A percentile compares a stretch with the other conserved stretches of the same genome.
Conservation (phyloP, 2,113 vertebrate genomes). For the Coptodon bakossiorum region DNA sequence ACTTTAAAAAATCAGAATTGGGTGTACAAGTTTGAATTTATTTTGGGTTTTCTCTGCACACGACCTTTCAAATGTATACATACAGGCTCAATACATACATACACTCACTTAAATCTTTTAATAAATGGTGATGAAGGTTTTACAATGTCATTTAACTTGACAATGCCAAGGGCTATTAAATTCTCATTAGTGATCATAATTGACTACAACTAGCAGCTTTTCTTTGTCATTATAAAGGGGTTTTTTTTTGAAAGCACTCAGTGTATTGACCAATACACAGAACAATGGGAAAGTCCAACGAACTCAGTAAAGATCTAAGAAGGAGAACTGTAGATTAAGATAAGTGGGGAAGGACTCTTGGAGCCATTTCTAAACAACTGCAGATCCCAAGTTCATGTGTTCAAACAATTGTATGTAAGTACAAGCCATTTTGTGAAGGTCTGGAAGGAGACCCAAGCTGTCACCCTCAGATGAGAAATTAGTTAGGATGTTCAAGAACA, state of each 20-base stretch:
- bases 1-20: background rate
- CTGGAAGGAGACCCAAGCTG: background rate
- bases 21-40: background rate
- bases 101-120: background rate
- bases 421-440: background rate
- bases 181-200: background rate
- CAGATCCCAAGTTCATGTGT: background rate
- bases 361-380: background rate
- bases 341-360: background rate
- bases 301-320: background rate
- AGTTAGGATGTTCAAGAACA: background rate
- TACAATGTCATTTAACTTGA: background rate
- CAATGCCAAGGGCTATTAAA: background rate
- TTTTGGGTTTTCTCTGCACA: background rate
- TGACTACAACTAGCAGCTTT: background rate
- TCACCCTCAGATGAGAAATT: background rate
- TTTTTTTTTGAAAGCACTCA: background rate
- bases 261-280: background rate
- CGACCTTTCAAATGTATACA: background rate
- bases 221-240: background rate
- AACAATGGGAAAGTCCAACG: background rate
- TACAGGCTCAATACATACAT: background rate
- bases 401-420: background rate
- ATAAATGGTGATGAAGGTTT: background rate
- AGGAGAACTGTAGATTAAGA: background rate